These are phyloP conservation scores for Stercorarius parasiticus DNA, from an alignment of 2,113 vertebrate genomes.

Conservation along the genomic window DNA sequence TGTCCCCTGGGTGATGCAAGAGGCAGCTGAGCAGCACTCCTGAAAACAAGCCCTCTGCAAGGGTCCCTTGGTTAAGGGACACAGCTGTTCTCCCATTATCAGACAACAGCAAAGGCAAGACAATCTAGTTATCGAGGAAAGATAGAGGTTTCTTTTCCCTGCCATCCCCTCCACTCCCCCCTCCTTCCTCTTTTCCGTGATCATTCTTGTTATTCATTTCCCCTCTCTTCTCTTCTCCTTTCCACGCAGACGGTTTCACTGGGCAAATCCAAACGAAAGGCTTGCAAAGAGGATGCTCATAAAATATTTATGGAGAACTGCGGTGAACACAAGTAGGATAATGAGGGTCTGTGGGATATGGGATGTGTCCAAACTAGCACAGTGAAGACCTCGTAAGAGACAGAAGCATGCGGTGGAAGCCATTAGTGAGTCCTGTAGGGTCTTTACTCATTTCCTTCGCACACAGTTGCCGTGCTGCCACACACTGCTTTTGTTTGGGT, in stretches of 20 bases:
- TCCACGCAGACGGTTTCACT: background rate
- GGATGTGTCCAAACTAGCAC: slow-evolving; percentile 52
- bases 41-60: background rate
- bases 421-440: slow-evolving; percentile 22
- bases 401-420: slow-evolving; percentile 1
- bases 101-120: background rate
- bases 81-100: background rate
- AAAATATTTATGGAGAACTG: slow-evolving; percentile 64
- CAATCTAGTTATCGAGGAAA: background rate
- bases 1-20: background rate
- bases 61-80: background rate
- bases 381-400: slow-evolving; percentile 27
- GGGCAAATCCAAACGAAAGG: slow-evolving; percentile 27
- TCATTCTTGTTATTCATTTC: slow-evolving; percentile 7
- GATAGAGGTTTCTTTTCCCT: background rate
- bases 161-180: background rate
- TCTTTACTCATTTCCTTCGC: background rate
- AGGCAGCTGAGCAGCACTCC: background rate
- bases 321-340: slow-evolving; percentile 54
- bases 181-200: background rate
- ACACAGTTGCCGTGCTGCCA: background rate
- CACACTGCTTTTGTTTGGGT: background rate
- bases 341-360: slow-evolving; percentile 69
- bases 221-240: background rate
- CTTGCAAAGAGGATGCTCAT: slow-evolving; percentile 62